Base-by-base conservation (phyloP, 2,888 invertebrate genomes). In the Sycophila texana region DNA sequence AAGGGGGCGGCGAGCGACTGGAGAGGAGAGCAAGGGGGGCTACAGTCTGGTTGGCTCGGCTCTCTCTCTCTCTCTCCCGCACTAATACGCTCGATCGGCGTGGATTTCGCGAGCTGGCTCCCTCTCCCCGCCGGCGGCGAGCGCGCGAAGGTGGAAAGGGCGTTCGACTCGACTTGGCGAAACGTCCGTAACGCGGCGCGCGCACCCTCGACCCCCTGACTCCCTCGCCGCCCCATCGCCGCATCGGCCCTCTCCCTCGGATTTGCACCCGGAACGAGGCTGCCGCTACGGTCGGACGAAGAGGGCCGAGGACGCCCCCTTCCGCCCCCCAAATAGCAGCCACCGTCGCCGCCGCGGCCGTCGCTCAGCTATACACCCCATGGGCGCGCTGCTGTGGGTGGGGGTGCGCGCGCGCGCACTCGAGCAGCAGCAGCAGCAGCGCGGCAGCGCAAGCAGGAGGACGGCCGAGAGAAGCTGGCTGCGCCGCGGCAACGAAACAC, bases 131-230 rank as follows among this genome's bases (percentile, higher is more conserved):
- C 49, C 49, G 65, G 20, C 18, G 60, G 30, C 58, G 26, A 55
- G 14, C 18, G 22, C 4, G 4, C 14, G 16, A 53, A 61, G 67
- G 77, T 58, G 66, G 30, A 72, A 72, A 77, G 49, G 70, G 66
- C 77, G 77, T 71, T 77, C 51, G 65, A 77, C 71, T 75, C 58
- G 57, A 57, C 66, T 74, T 67, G 22, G 57, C 49, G 55, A 74
- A 66, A 68, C 18, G 47, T 68, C 55, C 65, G 73, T 73, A 73
- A 73, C 16, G 55, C 18, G 39, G 68, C 68, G 68, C 60, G 60
- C 68, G 68, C 67, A 68, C 57, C 20, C 47, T 60, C 58, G 13
- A 67, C 58, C 61, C 57, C 58, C 53, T 55, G 14, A 47, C 55
- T 20, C 58, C 14, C 68, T 16, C 14, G 12, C n/a, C 3, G 22